A percentile compares a stretch with the other conserved stretches of the same genome.
Conservation (phyloP, 2,113 vertebrate species). For the Greenwoodochromis staneri region DNA sequence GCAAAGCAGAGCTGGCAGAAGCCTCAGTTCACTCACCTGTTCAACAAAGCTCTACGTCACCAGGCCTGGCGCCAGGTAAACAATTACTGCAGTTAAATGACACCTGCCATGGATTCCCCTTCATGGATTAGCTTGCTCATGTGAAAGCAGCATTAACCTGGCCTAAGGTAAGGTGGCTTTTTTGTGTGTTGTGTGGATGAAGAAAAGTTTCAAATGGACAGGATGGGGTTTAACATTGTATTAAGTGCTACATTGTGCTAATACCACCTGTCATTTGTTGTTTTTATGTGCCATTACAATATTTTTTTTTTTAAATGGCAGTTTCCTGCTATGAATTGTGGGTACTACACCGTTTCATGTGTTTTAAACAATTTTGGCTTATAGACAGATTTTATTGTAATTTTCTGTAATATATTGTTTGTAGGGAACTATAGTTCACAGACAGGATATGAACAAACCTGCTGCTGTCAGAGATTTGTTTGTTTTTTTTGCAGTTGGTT, state of each 20-base stretch:
- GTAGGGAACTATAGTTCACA: neutral
- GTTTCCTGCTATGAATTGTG: neutral
- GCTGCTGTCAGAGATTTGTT: neutral
- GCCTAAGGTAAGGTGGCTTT: neutral
- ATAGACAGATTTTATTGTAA: neutral
- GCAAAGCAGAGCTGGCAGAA: accelerated
- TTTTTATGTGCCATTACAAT: neutral
- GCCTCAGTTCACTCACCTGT: neutral
- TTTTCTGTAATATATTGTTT: neutral
- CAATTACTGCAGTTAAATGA: neutral
- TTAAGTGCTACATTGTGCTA: accelerated
- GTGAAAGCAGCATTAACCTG: neutral
- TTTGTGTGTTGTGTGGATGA: neutral
- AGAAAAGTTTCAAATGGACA: neutral
- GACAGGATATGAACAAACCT: neutral
- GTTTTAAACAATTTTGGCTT: neutral
- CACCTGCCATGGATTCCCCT: neutral
- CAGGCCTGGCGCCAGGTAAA: neutral
- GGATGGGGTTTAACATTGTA: neutral
- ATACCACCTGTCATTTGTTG: neutral
- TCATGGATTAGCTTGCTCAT: neutral
- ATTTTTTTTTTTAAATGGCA: neutral
- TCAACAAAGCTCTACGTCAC: neutral
- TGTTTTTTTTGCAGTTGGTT: neutral
- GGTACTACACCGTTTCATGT: accelerated